Conservation (phyloP, 1,140 invertebrate genomes). For the Trypoxylus dichotomus region DNA sequence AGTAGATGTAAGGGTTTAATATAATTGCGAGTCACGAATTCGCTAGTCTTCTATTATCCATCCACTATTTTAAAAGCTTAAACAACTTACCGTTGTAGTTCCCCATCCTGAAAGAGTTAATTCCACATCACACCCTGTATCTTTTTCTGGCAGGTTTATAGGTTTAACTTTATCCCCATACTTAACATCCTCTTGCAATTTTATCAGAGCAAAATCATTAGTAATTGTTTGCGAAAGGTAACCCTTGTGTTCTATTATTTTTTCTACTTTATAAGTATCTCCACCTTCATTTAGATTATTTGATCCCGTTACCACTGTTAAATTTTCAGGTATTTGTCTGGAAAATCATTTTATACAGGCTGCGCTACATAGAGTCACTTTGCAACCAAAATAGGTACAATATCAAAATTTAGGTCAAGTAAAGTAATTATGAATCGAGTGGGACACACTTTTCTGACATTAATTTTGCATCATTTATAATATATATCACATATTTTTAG, state of each 20-base stretch:
- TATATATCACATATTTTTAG: no score
- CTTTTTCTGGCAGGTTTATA: slow-evolving; percentile 48
- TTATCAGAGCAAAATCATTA: slow-evolving; percentile 63
- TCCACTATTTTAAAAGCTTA: not conserved
- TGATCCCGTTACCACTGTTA: slow-evolving; percentile 21
- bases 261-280: slow-evolving; percentile 25
- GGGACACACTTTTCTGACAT: no score
- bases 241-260: slow-evolving; percentile 24
- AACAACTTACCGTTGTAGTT: slow-evolving; percentile 52
- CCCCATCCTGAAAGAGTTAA: slow-evolving; percentile 52
- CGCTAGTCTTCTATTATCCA: not conserved
- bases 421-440: no score
- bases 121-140: slow-evolving; percentile 45
- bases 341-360: no score
- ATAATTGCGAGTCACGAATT: not conserved
- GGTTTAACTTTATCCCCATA: slow-evolving; percentile 55
- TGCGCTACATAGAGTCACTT: no score
- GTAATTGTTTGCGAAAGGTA: slow-evolving; percentile 14
- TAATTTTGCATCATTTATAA: no score
- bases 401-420: no score
- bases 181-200: slow-evolving; percentile 53
- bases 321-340: slow-evolving; percentile 8
- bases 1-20: no score
- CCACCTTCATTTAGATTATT: slow-evolving; percentile 29
- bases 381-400: no score